These are phyloP conservation scores for Xenopus tropicalis DNA, from an alignment of 2,113 vertebrate species.

Conservation along the genomic window DNA sequence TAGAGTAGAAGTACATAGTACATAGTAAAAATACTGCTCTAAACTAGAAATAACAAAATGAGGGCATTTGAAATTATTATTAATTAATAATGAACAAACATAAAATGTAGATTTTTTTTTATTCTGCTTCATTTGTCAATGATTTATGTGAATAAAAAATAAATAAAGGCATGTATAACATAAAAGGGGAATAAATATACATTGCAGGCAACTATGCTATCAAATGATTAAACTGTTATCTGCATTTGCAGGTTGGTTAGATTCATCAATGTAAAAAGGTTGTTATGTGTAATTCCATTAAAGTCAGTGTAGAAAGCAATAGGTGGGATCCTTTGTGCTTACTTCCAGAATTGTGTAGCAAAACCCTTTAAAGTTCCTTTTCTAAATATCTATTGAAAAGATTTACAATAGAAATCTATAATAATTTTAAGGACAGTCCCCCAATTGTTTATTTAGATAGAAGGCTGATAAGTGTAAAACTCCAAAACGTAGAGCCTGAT, in stretches of 20 bases:
- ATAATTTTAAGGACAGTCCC: constrained; percentile 82
- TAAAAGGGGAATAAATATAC: constrained; percentile 78
- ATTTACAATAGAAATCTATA: constrained; percentile 72
- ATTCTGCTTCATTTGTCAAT: constrained; percentile 75
- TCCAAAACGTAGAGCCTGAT: constrained; percentile 79
- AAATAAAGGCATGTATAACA: constrained; percentile 76
- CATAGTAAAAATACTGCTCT: not conserved
- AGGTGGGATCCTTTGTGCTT: constrained; percentile 46
- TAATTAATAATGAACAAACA: not conserved
- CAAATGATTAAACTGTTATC: constrained; percentile 83
- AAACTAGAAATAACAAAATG: not conserved
- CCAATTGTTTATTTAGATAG: constrained; percentile 96
- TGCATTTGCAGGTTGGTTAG: constrained; percentile 90
- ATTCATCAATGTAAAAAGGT: constrained; percentile 83
- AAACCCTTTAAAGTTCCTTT: constrained; percentile 54
- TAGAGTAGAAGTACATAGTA: not conserved
- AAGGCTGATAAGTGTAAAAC: constrained; percentile 74
- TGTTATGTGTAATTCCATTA: constrained; percentile 70
- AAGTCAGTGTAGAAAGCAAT: constrained; percentile 54
- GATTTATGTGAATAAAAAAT: constrained; percentile 78
- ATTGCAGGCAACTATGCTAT: constrained; percentile 67
- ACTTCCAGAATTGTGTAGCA: constrained; percentile 42
- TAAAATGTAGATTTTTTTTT: constrained; percentile 50
- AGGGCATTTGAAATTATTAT: not conserved
- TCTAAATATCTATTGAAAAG: constrained; percentile 73